Evolutionary conservation across 2,113 vertebrate genomes (phyloP), one percentile per base, ranked within the genome.

Genomic region (Pithys albifrons): DNA sequence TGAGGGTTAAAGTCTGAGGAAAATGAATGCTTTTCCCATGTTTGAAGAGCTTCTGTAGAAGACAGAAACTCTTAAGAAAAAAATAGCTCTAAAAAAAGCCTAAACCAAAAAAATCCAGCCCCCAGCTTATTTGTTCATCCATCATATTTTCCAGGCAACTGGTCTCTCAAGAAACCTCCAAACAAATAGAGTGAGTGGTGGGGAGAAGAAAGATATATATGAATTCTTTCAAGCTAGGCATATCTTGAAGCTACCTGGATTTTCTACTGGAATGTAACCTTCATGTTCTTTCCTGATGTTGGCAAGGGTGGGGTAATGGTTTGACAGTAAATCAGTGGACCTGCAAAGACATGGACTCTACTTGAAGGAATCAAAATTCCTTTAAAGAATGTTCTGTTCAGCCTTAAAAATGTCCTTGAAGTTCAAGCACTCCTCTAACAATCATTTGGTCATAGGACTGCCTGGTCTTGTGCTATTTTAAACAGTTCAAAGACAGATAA

Each of bases 121-220:
- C 7, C 15, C 25, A 78, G 4, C 15, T 91, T 92, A 87, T 89
- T 95, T 90, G 72, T 90, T 91, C 65, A 94, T 92, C 69, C 52
- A 52, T 78, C 70, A 86, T 80, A 92, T 86, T 96, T 97, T 94
- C 72, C 90, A 93, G 80, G 48, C 88, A 92, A 84, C 72, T 71
- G 27, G 33, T 94, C 67, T 90, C 92, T 92, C 71, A 48, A 88
- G 79, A 86, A 84, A 88, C 61, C 57, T 83, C 6, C 11, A 81
- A 94, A 89, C 82, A 88, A 94, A 93, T 71, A 94, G 61, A 93
- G 37, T 91, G 86, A 94, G 41, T 69, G 25, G 69, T 55, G 9
- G 31, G 61, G 54, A 94, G 87, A 72, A 24, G 69, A 95, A 88
- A 95, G 87, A 86, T 91, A 93, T 88, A 88, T 75, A 61, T 37